A percentile compares a stretch with the other conserved stretches of the same genome.
Evolutionary conservation across 2,113 vertebrate genomes (phyloP).

Genomic region (Myanophis thanlyinensis): DNA sequence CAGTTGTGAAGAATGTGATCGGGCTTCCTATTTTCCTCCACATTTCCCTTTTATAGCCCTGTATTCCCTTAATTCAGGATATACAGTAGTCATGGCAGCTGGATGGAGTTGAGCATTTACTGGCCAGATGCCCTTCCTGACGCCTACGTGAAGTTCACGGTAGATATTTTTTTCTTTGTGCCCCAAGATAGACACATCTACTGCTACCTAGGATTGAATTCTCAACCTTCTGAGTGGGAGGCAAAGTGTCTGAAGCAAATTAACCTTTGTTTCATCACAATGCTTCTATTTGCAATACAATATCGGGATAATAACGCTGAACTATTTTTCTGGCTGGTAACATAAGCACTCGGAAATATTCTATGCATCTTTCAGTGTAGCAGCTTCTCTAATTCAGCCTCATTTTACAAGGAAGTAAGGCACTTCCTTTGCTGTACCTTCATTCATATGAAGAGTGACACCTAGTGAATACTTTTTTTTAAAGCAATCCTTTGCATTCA

Average conservation of each 20-base stretch:
- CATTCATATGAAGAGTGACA: background rate
- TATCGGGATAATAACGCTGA: background rate
- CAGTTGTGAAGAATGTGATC: background rate
- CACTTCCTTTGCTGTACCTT: background rate
- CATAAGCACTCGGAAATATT: background rate
- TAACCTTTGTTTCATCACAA: background rate
- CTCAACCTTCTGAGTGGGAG: background rate
- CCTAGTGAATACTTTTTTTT: background rate
- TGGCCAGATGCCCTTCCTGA: background rate
- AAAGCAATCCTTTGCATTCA: background rate
- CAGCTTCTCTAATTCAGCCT: background rate
- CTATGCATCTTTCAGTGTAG: background rate
- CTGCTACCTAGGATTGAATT: background rate
- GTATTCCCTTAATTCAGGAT: background rate
- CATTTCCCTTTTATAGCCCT: background rate
- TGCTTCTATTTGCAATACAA: background rate
- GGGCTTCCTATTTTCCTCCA: background rate
- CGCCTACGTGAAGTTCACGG: background rate
- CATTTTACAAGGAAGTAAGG: background rate
- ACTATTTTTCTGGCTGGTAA: background rate
- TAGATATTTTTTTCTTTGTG: background rate
- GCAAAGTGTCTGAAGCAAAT: background rate
- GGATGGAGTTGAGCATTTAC: background rate
- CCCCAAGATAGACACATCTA: background rate
- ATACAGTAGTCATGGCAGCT: background rate